These are phyloP conservation scores for Nomada ferruginata DNA, from an alignment of 2,888 invertebrate species.

Conservation along the genomic window DNA sequence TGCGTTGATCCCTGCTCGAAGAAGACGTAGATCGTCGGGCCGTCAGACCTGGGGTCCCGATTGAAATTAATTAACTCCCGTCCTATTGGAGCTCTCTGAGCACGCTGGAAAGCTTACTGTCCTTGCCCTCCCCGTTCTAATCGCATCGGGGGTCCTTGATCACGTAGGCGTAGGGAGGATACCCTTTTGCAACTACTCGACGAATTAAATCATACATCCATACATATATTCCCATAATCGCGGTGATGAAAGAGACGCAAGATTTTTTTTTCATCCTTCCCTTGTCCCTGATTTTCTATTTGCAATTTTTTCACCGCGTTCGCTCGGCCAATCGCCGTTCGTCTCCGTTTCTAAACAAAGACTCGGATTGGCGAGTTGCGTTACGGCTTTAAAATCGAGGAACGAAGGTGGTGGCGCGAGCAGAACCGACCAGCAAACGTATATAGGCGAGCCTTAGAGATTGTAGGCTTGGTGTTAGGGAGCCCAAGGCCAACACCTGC, in stretches of 20 bases:
- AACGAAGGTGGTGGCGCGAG: constrained; percentile 62
- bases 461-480: constrained; percentile 81
- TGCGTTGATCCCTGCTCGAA: neutral
- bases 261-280: neutral
- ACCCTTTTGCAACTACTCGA: constrained; percentile 52
- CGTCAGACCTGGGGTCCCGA: constrained; percentile 20
- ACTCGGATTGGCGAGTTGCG: constrained; percentile 71
- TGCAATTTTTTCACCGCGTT: neutral
- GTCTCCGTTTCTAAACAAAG: constrained; percentile 74
- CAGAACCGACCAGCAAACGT: constrained; percentile 59
- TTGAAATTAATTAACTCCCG: constrained; percentile 66
- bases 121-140: constrained; percentile 69
- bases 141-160: constrained; percentile 63
- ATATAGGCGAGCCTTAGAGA: constrained; percentile 77
- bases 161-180: constrained; percentile 64
- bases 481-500: constrained; percentile 83
- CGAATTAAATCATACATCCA: constrained; percentile 33
- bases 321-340: constrained; percentile 8
- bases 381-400: constrained; percentile 68
- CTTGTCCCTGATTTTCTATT: neutral
- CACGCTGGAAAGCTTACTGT: constrained; percentile 58
- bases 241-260: constrained; percentile 18
- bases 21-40: constrained; percentile 42
- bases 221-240: constrained; percentile 12
- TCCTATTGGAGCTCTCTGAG: constrained; percentile 52